phyloP scores from a whole-genome alignment of 2,888 invertebrate species.

The Hyposoter didymator region DNA sequence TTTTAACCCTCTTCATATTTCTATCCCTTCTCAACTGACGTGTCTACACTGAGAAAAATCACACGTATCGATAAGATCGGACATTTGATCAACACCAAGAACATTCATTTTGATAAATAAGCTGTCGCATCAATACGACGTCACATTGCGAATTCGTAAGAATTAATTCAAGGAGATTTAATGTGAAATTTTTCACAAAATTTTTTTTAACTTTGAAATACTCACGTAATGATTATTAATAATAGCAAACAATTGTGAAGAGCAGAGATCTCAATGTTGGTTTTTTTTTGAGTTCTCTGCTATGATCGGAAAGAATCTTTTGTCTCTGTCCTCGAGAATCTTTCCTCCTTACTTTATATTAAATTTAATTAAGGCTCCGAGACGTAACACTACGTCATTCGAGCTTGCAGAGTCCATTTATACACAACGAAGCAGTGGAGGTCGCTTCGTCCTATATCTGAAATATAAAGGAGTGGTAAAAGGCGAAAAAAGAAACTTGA shows the following conservation, averaged over 20 bases:
- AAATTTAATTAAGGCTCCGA: conserved; percentile 49
- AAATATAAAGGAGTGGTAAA: conserved; percentile 14
- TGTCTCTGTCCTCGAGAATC: neutral
- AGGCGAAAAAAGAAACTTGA: conserved; percentile 21
- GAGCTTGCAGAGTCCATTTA: neutral
- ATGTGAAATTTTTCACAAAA: neutral
- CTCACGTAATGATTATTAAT: conserved; percentile 1
- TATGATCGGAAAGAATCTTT: conserved; percentile 7
- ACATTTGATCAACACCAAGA: neutral
- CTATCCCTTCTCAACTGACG: neutral
- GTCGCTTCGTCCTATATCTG: conserved; percentile 29
- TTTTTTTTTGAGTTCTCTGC: conserved; percentile 2
- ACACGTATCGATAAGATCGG: neutral
- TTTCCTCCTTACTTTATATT: conserved; percentile 29
- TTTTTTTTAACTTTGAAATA: neutral
- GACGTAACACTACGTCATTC: conserved; percentile 13
- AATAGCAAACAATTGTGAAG: neutral
- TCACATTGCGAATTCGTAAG: neutral
- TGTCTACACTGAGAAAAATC: neutral
- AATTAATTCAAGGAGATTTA: neutral
- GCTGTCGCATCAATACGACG: neutral
- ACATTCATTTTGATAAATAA: neutral
- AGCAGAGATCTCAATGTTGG: neutral
- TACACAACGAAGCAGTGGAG: conserved; percentile 21
- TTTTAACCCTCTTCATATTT: neutral